Percentiles rank a stretch among this genome's conserved stretches.
phyloP scores from a whole-genome alignment of 2,888 invertebrate genomes.

The Boloria euphrosyne region DNA sequence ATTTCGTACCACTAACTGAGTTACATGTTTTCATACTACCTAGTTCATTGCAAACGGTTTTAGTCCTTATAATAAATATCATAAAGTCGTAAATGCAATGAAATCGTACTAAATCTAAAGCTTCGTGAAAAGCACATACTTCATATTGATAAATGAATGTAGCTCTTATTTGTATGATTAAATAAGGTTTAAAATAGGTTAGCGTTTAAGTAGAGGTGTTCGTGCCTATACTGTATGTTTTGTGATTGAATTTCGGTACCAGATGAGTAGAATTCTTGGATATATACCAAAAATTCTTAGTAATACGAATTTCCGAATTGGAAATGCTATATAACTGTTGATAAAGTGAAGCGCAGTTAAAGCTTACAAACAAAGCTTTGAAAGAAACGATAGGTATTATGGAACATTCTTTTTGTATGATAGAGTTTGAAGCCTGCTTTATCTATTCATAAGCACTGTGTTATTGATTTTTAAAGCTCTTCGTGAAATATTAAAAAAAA shows the following conservation, averaged over 20 bases:
- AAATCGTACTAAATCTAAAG: background rate
- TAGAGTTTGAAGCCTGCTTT: too few species aligned
- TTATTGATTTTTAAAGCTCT: too few species aligned
- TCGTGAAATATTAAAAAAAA: too few species aligned
- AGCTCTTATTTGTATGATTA: background rate
- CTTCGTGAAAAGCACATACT: background rate
- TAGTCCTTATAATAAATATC: accelerated
- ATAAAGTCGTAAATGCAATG: background rate
- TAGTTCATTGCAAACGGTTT: background rate
- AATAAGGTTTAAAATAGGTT: slow-evolving; percentile 12
- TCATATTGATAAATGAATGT: background rate
- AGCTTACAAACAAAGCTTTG: background rate
- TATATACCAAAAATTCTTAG: slow-evolving; percentile 22
- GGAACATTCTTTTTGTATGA: too few species aligned
- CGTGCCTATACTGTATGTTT: slow-evolving; percentile 22
- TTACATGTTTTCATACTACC: background rate
- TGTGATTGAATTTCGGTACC: slow-evolving; percentile 34
- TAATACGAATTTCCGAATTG: slow-evolving; percentile 46
- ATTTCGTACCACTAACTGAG: slow-evolving; percentile 16
- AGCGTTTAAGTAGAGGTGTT: background rate
- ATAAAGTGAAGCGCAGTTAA: slow-evolving; percentile 17
- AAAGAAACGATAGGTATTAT: too few species aligned
- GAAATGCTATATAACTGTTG: slow-evolving; percentile 47
- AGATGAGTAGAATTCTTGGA: slow-evolving; percentile 13
- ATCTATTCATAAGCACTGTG: too few species aligned